Base-by-base conservation (phyloP, 2,113 vertebrate species). In the Crotalus helleri region DNA sequence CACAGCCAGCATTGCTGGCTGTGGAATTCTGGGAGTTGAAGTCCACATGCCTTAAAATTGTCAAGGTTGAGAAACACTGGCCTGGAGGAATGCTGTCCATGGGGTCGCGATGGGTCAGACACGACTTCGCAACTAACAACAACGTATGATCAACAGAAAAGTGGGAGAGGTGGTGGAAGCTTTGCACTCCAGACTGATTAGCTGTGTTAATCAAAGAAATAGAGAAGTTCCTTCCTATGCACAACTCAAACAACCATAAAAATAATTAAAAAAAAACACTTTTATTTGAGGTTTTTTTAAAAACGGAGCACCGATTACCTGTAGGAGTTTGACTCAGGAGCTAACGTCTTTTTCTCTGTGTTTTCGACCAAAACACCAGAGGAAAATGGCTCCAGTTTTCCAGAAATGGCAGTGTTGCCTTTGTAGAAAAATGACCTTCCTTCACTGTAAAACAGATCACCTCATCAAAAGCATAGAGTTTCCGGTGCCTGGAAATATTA, bases 401-500 rank as follows among this genome's bases (percentile, higher is more conserved):
- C 15, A 54, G 85, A 53, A 64, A 26, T 26, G 29, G 17, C 23
- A 88, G 23, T 9, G 5, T 3, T 88, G 49, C 17, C 3, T 54
- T 88, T n/a, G 33, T n/a, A 44, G 1, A 33, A 51, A 64, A 87
- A 11, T 53, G 17, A 55, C 23, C 44, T 33, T 24, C 33, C 51
- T 44, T 19, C 10, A 11, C 3, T 8, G 61, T 39, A 33, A 59
- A 57, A 59, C 46, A 7, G 44, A 26, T 9, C 0, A 0, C 15
- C 12, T 61, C 6, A 17, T 64, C 29, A 39, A 6, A 24, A 12
- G 3, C 24, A 6, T 29, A 23, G 1, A 53, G 1, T 15, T 29
- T 61, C 1, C 11, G 9, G 3, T 9, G 26, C 2, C 3, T 1
- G 12, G 19, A 87, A 13, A 23, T 13, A 7, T 1, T 3, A 4